These are phyloP conservation scores for Ammospiza nelsoni DNA, from an alignment of 2,113 vertebrate genomes.

Conservation along the genomic window DNA sequence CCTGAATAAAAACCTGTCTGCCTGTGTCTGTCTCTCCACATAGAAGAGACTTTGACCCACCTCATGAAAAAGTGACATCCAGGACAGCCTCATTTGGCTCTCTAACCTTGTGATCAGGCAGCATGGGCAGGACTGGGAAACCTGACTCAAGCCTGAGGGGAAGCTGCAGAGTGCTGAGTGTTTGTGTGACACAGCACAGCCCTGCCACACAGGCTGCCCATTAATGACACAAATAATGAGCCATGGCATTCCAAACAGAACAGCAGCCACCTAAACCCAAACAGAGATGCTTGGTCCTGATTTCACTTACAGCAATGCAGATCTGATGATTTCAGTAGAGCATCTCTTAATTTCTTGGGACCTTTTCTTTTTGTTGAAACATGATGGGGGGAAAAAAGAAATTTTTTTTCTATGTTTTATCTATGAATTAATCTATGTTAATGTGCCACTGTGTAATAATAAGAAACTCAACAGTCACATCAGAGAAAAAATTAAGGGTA, in stretches of 20 bases:
- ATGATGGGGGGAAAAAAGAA: accelerated
- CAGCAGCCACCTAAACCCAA: neutral
- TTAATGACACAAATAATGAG: neutral
- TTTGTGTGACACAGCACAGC: neutral
- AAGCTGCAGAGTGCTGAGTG: neutral
- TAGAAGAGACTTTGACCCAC: neutral
- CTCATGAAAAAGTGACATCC: neutral
- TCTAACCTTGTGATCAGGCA: neutral
- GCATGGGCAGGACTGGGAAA: neutral
- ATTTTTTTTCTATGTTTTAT: neutral
- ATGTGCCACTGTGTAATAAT: neutral
- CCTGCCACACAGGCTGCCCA: neutral
- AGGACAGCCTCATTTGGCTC: neutral
- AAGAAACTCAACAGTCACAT: neutral
- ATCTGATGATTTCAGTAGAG: neutral
- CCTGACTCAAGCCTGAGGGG: accelerated
- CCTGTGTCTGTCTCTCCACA: neutral
- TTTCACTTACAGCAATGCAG: neutral
- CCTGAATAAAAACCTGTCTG: neutral
- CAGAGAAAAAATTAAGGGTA: neutral
- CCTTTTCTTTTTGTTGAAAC: neutral
- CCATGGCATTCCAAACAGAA: neutral
- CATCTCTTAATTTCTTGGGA: neutral
- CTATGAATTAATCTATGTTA: neutral
- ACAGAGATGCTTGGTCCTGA: neutral